Evolutionary conservation across 2,888 invertebrate species (phyloP).

Genomic region (Erebia ligea): DNA sequence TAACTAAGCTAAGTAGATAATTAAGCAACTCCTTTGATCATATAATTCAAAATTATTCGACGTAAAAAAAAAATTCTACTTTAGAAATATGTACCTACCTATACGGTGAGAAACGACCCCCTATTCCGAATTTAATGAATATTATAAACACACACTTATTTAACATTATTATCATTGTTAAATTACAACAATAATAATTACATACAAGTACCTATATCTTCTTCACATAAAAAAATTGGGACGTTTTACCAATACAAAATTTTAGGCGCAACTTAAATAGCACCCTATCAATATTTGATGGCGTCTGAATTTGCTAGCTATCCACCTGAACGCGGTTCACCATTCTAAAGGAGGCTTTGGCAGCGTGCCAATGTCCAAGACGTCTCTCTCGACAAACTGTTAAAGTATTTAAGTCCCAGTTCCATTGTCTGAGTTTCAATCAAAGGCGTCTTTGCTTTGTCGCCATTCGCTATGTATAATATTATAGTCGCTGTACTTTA

Average conservation of each 20-base stretch:
- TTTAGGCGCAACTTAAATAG: not conserved
- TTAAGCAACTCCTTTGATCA: too few relatives aligned
- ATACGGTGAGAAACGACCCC: too few relatives aligned
- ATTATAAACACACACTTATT: too few relatives aligned
- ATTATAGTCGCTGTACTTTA: slow-evolving; percentile 27
- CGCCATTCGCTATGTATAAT: slow-evolving; percentile 29
- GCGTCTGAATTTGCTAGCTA: slow-evolving; percentile 30
- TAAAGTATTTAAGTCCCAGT: slow-evolving; percentile 46
- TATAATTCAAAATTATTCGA: too few relatives aligned
- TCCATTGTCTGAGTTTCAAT: slow-evolving; percentile 46
- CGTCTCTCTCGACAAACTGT: slow-evolving; percentile 41
- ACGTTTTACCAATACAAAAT: too few relatives aligned
- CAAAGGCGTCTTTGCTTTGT: slow-evolving; percentile 39
- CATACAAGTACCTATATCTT: too few relatives aligned
- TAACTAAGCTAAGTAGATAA: too few relatives aligned
- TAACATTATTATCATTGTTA: too few relatives aligned
- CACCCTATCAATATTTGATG: slow-evolving; percentile 20
- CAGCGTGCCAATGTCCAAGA: slow-evolving; percentile 44
- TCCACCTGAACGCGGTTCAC: slow-evolving; percentile 41
- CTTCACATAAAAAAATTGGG: not conserved
- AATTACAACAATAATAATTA: too few relatives aligned
- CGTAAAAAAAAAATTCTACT: too few relatives aligned
- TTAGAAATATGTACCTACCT: too few relatives aligned
- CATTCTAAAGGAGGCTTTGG: slow-evolving; percentile 40
- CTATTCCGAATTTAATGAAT: too few relatives aligned